Base-by-base conservation (phyloP, 1,140 invertebrate genomes). In the Homalodisca vitripennis region DNA sequence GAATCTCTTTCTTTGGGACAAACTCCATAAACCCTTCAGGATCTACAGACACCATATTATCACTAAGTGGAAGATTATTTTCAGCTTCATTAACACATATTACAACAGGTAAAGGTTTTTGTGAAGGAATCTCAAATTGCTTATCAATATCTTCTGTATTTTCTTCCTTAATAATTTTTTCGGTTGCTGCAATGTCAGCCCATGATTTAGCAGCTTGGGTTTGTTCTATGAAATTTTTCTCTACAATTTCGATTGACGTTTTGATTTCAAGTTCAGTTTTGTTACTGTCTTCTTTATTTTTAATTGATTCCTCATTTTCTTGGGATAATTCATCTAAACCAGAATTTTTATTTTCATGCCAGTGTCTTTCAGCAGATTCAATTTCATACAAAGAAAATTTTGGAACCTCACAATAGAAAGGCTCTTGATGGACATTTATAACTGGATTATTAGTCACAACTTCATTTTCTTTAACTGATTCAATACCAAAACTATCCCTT, bases 11-110 rank as follows among this genome's bases (percentile, higher is more conserved):
- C 67, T 77, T 78, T 47, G 80, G 81, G 2, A 84, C 72, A 70
- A 79, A 80, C 72, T 82, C 79, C 48, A 80, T 78, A 69, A 84
- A 84, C 26, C 82, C 84, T 74, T 85, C 81, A 55, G 80, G 75
- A 74, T 84, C 82, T 2, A 81, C 74, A 62, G 77, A 73, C 51
- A 80, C 77, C 2, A 81, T 64, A 66, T 78, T 75, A 55, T 79
- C 73, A 26, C 71, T 71, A 69, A 73, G 73, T 2, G 74, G 46
- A 17, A 65, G 67, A 24, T 77, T 70, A 66, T 46, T 20, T 17
- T 31, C 32, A 22, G 24, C 20, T 46, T 31, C 22, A 41, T 66
- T 26, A 34, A n/a, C n/a, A 32, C 60, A 32, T n/a, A 63, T 63
- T 26, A 32, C 31, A 29, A 63, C 27, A 31, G 48, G 48, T 51